phyloP scores from a whole-genome alignment of 2,888 invertebrate species.

The Ypsolopha scabrella region DNA sequence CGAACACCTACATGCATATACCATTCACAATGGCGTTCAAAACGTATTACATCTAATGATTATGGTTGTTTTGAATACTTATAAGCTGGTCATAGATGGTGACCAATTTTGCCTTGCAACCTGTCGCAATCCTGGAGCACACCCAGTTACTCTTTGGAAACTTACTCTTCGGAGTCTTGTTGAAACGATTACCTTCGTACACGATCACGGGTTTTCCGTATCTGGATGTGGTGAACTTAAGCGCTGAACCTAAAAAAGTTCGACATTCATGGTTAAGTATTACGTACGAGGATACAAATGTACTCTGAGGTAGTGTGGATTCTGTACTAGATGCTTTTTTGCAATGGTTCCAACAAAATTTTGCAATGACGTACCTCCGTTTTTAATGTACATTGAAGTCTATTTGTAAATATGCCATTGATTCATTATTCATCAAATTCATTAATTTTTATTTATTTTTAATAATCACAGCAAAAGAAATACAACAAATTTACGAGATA shows the following conservation, averaged over 20 bases:
- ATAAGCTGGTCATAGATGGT: conserved; percentile 15
- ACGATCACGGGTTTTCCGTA: conserved; percentile 19
- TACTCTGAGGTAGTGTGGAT: neutral
- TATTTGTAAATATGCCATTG: no score
- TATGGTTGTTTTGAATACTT: conserved; percentile 17
- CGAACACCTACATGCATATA: no score
- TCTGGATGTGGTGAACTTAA: neutral
- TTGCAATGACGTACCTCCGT: no score
- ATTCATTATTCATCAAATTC: no score
- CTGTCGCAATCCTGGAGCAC: conserved; percentile 14
- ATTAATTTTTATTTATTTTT: no score
- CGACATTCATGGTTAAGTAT: neutral
- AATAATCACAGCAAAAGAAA: no score
- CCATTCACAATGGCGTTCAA: no score
- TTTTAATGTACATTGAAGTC: no score
- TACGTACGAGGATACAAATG: neutral
- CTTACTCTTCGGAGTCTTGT: conserved; percentile 1
- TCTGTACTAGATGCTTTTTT: no score
- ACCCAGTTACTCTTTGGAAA: conserved; percentile 16
- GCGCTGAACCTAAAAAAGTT: neutral
- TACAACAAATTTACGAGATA: no score
- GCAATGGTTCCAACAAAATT: no score
- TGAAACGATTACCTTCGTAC: neutral
- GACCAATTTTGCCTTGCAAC: conserved; percentile 20
- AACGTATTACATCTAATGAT: conserved; percentile 8